Evolutionary conservation across 2,113 vertebrate species (phyloP).

Genomic region (Chionis minor): DNA sequence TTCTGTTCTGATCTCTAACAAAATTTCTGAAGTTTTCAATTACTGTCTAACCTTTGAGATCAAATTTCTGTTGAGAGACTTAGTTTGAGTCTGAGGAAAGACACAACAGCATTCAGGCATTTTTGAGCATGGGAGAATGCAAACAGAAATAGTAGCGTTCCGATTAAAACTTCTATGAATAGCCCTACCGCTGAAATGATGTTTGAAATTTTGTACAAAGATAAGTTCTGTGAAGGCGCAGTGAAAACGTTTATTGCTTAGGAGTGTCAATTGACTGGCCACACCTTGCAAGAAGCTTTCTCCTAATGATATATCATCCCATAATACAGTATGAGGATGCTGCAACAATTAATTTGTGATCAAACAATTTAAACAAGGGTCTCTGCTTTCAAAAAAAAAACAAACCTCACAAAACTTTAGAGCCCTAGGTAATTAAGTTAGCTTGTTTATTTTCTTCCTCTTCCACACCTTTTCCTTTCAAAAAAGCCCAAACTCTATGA

Average conservation of each 20-base stretch:
- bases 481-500: neutral
- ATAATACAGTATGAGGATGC: neutral
- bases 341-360: neutral
- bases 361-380: neutral
- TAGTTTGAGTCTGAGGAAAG: neutral
- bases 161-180: neutral
- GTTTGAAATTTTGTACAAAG: neutral
- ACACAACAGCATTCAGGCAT: accelerated
- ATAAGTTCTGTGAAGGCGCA: neutral
- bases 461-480: neutral
- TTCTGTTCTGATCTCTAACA: neutral
- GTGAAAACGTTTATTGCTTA: neutral
- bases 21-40: neutral
- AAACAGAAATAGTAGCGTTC: neutral
- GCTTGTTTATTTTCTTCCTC: neutral
- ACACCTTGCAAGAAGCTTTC: neutral
- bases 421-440: neutral
- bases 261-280: neutral
- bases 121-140: neutral
- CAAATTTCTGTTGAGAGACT: neutral
- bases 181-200: neutral
- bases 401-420: neutral
- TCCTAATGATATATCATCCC: neutral
- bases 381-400: neutral
- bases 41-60: neutral